Evolutionary conservation across 30 jellyfish, hydroid and myxozoan genomes (phyloP), one percentile per base, ranked within the genome.

Genomic region (Sanderia malayensis): DNA sequence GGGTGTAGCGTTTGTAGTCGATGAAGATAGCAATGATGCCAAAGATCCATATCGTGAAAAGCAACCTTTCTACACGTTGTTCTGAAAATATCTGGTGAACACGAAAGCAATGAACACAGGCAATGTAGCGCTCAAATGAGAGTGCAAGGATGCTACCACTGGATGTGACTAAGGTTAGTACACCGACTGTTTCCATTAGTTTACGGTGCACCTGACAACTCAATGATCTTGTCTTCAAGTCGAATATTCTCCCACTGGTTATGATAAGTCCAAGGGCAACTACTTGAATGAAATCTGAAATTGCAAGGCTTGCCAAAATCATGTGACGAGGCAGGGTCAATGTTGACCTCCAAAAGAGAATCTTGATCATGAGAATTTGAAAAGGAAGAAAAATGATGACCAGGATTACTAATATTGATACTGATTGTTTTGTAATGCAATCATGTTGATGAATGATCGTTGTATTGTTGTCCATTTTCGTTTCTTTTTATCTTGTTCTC

Each of bases 121-220:
- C 64, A 49, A 49, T 18, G 64, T 49, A 49, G 18, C 64, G 64
- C 64, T 49, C 64, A 15, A 49, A 15, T 49, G 64, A 8, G 6
- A 49, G 18, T 49, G 27, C 27, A 4, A 49, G 25, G 64, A 49
- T 49, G 24, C 64, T 49, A 11, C 64, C 64, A 49, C 64, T 49
- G 25, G 23, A 11, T 7, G 25, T 4, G 8, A 49, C 18, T 2
- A 49, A 4, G 11, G 64, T 49, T 24, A 18, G 3, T 2, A 3
- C 24, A 4, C 8, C 27, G 3, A 49, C 27, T 7, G 18, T 2
- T 49, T 49, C 64, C 3, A 15, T 9, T 18, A 19, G 2, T 24
- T 49, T 49, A 2, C 64, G 64, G 2, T 4, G 8, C 4, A 49
- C 27, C 64, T 49, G 64, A 19, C 64, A 49, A 4, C 27, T 18